phyloP scores from a whole-genome alignment of 2,797 vertebrate species.

The Muscicapa striata region DNA sequence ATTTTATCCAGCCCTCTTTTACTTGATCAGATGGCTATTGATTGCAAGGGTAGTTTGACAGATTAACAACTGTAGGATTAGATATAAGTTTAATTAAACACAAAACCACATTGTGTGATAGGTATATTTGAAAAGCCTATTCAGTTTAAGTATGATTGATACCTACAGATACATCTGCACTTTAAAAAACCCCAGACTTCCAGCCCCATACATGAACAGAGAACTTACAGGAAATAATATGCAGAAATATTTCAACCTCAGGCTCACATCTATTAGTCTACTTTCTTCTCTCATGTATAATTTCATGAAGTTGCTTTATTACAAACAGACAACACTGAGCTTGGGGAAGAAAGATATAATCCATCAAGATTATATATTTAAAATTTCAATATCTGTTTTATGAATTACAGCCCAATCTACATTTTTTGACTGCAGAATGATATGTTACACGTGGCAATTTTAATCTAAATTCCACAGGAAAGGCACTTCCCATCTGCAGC shows the following conservation, averaged over 20 bases:
- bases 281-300: neutral
- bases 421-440: neutral
- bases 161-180: neutral
- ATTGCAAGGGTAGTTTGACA: neutral
- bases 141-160: neutral
- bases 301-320: neutral
- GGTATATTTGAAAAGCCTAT: neutral
- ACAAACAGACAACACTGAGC: neutral
- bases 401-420: neutral
- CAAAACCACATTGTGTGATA: neutral
- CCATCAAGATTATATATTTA: neutral
- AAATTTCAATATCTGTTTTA: constrained; percentile 10
- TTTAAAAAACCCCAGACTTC: neutral
- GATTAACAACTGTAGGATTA: neutral
- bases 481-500: constrained; percentile 66
- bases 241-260: neutral
- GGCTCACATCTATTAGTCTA: neutral
- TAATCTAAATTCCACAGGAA: constrained; percentile 74
- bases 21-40: neutral
- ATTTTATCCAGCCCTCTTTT: neutral
- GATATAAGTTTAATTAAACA: neutral
- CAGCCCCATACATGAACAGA: neutral
- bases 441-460: neutral
- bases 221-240: constrained; percentile 9
- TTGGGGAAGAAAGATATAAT: neutral